Evolutionary conservation across 2,888 invertebrate genomes (phyloP).

Genomic region (Branchinecta sandiegonensis): DNA sequence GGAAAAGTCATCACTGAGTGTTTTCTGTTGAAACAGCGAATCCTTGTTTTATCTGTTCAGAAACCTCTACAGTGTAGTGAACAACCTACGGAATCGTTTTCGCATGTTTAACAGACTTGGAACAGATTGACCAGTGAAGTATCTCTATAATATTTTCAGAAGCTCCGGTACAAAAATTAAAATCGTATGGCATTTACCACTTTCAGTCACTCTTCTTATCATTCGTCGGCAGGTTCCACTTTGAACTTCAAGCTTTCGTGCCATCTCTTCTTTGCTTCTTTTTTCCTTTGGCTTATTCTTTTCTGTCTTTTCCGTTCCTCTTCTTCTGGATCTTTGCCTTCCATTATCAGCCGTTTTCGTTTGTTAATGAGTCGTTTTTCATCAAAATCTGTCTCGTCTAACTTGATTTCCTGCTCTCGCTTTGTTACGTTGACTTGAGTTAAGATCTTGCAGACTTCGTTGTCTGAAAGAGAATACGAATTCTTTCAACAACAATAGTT

Average conservation of each 20-base stretch:
- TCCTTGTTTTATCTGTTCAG: no score
- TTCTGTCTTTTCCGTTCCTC: conserved; percentile 40
- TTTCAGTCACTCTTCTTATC: no score
- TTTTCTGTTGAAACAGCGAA: no score
- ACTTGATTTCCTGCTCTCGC: conserved; percentile 76
- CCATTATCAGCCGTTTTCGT: conserved; percentile 68
- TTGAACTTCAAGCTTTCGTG: conserved; percentile 1
- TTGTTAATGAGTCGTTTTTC: conserved; percentile 72
- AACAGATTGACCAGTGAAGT: no score
- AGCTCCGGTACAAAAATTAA: no score
- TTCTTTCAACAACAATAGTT: neutral
- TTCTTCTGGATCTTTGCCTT: conserved; percentile 64
- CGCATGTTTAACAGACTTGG: no score
- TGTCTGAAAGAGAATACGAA: conserved; percentile 43
- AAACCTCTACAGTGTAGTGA: no score
- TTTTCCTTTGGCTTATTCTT: conserved; percentile 6
- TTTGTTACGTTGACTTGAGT: conserved; percentile 84
- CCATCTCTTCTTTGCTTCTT: neutral
- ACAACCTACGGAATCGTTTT: no score
- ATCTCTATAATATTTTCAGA: no score
- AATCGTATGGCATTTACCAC: no score
- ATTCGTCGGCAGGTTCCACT: neutral
- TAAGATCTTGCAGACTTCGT: conserved; percentile 74
- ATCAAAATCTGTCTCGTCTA: conserved; percentile 83
- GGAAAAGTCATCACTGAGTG: no score